Percentiles rank a stretch among this genome's conserved stretches.
Conservation (phyloP, 1,140 invertebrate genomes). For the Diprion similis region DNA sequence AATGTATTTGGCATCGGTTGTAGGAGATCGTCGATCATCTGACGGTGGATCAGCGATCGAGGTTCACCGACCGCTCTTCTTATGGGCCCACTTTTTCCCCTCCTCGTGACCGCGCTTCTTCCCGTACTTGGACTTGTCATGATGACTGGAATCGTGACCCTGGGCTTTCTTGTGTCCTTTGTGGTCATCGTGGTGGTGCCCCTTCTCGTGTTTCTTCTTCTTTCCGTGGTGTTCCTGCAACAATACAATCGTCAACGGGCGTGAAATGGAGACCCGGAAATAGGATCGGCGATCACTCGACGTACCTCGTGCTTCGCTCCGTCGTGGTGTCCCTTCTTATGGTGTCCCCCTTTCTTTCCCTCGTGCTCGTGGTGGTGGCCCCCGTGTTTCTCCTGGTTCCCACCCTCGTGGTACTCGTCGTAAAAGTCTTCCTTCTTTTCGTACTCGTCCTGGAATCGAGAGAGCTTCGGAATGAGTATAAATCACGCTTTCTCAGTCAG, state of each 20-base stretch:
- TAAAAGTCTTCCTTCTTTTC: conserved; percentile 77
- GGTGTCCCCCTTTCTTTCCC: conserved; percentile 60
- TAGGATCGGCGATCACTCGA: background rate
- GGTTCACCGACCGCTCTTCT: conserved; percentile 48
- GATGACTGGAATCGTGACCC: conserved; percentile 63
- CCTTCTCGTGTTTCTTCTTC: conserved; percentile 63
- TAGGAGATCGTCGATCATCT: too few relatives aligned
- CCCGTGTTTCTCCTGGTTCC: conserved; percentile 70
- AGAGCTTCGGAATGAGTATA: too few relatives aligned
- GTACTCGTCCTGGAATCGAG: conserved; percentile 65
- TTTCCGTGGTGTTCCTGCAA: conserved; percentile 62
- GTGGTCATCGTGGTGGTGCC: conserved; percentile 62
- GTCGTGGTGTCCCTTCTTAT: conserved; percentile 57
- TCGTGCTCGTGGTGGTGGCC: conserved; percentile 66
- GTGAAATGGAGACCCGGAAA: too few relatives aligned
- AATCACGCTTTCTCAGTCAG: too few relatives aligned
- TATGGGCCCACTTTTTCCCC: conserved; percentile 66
- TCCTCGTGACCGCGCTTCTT: conserved; percentile 55
- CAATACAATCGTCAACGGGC: background rate
- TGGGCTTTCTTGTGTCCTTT: conserved; percentile 64
- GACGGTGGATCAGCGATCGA: too few relatives aligned
- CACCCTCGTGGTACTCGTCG: conserved; percentile 73
- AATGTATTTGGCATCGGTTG: too few relatives aligned
- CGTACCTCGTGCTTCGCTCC: conserved; percentile 58
- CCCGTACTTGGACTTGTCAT: conserved; percentile 55